Base-by-base conservation (phyloP, 2,888 invertebrate genomes). In the Caenorhabditis macrosperma region DNA sequence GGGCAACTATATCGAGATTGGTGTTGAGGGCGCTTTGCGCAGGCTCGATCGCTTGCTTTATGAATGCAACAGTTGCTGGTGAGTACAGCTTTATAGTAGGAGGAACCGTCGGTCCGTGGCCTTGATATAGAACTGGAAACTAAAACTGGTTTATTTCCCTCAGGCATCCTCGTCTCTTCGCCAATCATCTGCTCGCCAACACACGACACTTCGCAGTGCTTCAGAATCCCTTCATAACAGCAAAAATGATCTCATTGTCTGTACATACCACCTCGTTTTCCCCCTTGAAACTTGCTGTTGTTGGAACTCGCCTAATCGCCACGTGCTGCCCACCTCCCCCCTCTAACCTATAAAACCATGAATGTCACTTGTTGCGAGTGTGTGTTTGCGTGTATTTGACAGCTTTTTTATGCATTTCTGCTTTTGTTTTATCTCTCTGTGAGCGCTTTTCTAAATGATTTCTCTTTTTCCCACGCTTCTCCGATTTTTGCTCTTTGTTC, bases 41-140 rank as follows among this genome's bases (percentile, higher is more conserved):
- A 10, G 92, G 92, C 9, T 87, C 90, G 6, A 86, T 91, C 24
- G 90, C 91, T 15, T 91, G 91, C 82, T 91, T 92, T 76, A 90
- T 91, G 85, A 92, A 91, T 7, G 91, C 92, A 0, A 91, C 91
- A 55, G 82, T 92, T 3, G 92, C 92, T 75, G 91, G 91, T 85
- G 10, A 41, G 50, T 22, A 17, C 10, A 17, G 33, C n/a, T n/a
- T n/a, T n/a, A n/a, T n/a, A n/a, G 15, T 5, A 50, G 22, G 22
- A 33, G 20, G 22, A 38, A 35, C 15, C 38, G 17, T 35, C 7
- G 3, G n/a, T 30, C 50, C 35, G 0, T 4, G 6, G 12, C 38
- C 54, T 66, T 33, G 5, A 7, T 5, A 33, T 10, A 5, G 33
- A 5, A 33, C 5, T 33, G 5, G 33, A 5, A 33, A 33, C 33